Conservation (phyloP, 2,797 vertebrate genomes). For the Syngnathus rostellatus region DNA sequence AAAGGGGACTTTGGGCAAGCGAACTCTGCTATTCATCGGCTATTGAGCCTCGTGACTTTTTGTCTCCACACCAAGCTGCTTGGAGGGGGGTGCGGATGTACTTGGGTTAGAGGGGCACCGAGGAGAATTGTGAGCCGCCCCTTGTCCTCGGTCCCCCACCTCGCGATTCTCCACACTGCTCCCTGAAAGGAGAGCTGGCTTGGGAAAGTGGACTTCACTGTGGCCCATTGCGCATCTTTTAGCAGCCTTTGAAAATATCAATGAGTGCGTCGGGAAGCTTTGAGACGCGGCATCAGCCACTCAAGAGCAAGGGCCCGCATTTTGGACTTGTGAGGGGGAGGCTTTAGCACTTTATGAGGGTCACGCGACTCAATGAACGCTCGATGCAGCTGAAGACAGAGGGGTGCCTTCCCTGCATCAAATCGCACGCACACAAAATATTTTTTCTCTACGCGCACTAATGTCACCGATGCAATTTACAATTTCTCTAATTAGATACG, state of each 20-base stretch:
- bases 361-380: not conserved
- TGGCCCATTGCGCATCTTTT: slow-evolving; percentile 35
- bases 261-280: not conserved
- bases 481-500: no score
- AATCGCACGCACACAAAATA: no score
- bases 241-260: not conserved
- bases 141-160: slow-evolving; percentile 62
- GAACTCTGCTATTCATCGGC: not conserved
- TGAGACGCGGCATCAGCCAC: not conserved
- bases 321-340: not conserved
- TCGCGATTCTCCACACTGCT: slow-evolving; percentile 71
- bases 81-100: not conserved
- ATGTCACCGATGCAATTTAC: no score
- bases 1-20: not conserved
- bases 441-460: no score
- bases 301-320: not conserved
- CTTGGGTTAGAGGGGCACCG: slow-evolving; percentile 52
- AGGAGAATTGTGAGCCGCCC: slow-evolving; percentile 77
- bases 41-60: slow-evolving; percentile 31
- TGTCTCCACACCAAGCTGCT: slow-evolving; percentile 47
- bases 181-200: slow-evolving; percentile 59
- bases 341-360: not conserved
- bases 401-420: no score
- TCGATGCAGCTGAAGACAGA: not conserved
- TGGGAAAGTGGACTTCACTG: slow-evolving; percentile 61